Conservation (phyloP, 2,888 invertebrate species). For the Cerceris rybyensis region DNA sequence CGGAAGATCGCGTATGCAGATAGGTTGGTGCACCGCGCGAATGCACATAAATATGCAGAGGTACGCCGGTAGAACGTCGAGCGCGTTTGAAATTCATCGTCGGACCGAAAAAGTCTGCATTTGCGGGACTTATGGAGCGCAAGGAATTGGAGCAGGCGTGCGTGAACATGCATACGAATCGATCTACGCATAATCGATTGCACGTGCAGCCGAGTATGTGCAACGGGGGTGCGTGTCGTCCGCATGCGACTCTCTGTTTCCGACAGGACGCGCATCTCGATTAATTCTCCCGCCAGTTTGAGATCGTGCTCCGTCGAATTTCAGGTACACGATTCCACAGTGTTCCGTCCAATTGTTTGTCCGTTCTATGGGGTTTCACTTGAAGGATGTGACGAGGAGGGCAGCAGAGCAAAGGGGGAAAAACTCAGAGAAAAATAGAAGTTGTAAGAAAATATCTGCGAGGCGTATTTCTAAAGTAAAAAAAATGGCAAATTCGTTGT, state of each 20-base stretch:
- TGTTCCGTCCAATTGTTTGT: neutral
- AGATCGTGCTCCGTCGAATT: slow-evolving; percentile 15
- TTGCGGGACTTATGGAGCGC: neutral
- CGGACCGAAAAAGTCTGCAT: neutral
- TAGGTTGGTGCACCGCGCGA: too few relatives aligned
- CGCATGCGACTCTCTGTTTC: slow-evolving; percentile 9
- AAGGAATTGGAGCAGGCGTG: neutral
- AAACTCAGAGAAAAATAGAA: too few relatives aligned
- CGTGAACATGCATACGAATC: neutral
- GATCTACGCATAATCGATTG: slow-evolving; percentile 27
- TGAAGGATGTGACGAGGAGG: too few relatives aligned
- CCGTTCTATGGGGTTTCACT: neutral
- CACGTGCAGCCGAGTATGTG: neutral
- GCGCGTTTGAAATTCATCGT: neutral
- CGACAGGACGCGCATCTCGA: slow-evolving; percentile 35
- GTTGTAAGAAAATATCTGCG: too few relatives aligned
- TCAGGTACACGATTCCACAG: slow-evolving; percentile 16
- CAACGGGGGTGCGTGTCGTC: neutral
- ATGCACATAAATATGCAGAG: too few relatives aligned
- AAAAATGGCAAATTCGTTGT: too few relatives aligned
- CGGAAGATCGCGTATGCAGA: too few relatives aligned
- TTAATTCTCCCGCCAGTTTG: slow-evolving; percentile 40
- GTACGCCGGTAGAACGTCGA: too few relatives aligned
- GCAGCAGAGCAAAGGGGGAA: too few relatives aligned
- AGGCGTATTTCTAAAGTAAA: too few relatives aligned